These are phyloP conservation scores for Oryzias curvinotus DNA, from an alignment of 2,113 vertebrate genomes.

Conservation along the genomic window DNA sequence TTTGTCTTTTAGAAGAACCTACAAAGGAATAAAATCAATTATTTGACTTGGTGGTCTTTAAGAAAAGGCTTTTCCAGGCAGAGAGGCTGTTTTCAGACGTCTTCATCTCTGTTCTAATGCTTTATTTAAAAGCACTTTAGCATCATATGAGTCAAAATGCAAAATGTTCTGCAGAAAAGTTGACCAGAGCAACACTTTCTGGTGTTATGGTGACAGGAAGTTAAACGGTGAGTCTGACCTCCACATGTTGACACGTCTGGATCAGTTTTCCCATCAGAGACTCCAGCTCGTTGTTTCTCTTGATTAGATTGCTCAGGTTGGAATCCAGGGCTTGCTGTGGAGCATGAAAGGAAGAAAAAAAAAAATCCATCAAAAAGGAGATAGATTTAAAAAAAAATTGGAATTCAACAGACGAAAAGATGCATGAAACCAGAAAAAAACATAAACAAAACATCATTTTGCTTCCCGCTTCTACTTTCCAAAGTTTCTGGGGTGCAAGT, in stretches of 20 bases:
- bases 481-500: neutral
- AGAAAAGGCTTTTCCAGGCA: slow-evolving; percentile 17
- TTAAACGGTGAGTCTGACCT: slow-evolving; percentile 80
- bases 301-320: slow-evolving; percentile 91
- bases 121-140: slow-evolving; percentile 62
- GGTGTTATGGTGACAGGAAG: too few relatives aligned
- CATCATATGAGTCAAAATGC: neutral
- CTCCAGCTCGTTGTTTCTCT: slow-evolving; percentile 96
- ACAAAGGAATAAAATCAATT: neutral
- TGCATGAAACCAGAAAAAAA: neutral
- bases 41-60: slow-evolving; percentile 11
- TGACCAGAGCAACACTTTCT: too few relatives aligned
- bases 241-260: slow-evolving; percentile 95
- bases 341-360: slow-evolving; percentile 19
- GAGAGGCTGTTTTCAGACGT: slow-evolving; percentile 22
- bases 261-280: slow-evolving; percentile 92
- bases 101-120: slow-evolving; percentile 51
- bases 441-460: neutral
- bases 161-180: neutral
- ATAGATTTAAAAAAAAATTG: neutral
- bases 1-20: neutral
- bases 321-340: slow-evolving; percentile 92
- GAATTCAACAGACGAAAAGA: neutral
- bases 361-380: neutral
- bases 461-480: neutral